Percentiles rank a stretch among this genome's conserved stretches.
These are phyloP conservation scores for Endomychus coccineus DNA, from an alignment of 2,888 invertebrate species.

Conservation along the genomic window DNA sequence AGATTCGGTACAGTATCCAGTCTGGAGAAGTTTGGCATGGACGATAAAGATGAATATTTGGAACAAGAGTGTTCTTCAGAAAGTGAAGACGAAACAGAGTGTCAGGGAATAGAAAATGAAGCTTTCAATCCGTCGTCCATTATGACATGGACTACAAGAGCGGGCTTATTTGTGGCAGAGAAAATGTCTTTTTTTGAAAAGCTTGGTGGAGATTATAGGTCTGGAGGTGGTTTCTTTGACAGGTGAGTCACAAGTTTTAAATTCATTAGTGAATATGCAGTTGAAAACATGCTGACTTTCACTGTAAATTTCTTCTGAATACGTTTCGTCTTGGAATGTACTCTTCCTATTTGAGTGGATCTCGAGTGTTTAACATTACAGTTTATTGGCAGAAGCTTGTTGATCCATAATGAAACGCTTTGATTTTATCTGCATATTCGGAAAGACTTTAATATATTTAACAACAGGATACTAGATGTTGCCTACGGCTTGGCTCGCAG, in stretches of 20 bases:
- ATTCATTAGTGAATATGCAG: too few relatives aligned
- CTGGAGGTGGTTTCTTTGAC: constrained; percentile 41
- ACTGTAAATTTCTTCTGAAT: too few relatives aligned
- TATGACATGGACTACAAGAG: constrained; percentile 69
- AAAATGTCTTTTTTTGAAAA: constrained; percentile 69
- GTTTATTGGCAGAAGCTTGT: too few relatives aligned
- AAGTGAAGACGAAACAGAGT: constrained; percentile 27
- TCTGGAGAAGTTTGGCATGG: constrained; percentile 60
- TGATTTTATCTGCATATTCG: too few relatives aligned
- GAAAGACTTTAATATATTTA: too few relatives aligned
- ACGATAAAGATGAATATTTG: constrained; percentile 36
- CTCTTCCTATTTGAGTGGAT: too few relatives aligned
- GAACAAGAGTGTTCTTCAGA: constrained; percentile 21
- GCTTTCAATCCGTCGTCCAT: constrained; percentile 38
- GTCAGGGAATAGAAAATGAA: constrained; percentile 38
- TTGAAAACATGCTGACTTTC: too few relatives aligned
- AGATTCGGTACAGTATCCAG: constrained; percentile 67
- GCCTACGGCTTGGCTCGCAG: too few relatives aligned
- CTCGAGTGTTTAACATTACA: too few relatives aligned
- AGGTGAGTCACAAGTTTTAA: constrained; percentile 38
- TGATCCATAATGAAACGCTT: too few relatives aligned
- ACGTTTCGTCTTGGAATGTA: too few relatives aligned
- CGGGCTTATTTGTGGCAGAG: constrained; percentile 73
- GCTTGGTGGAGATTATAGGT: constrained; percentile 48
- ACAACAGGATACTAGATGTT: too few relatives aligned